phyloP scores from a whole-genome alignment of 2,113 vertebrate genomes.

The Poicephalus meyeri region DNA sequence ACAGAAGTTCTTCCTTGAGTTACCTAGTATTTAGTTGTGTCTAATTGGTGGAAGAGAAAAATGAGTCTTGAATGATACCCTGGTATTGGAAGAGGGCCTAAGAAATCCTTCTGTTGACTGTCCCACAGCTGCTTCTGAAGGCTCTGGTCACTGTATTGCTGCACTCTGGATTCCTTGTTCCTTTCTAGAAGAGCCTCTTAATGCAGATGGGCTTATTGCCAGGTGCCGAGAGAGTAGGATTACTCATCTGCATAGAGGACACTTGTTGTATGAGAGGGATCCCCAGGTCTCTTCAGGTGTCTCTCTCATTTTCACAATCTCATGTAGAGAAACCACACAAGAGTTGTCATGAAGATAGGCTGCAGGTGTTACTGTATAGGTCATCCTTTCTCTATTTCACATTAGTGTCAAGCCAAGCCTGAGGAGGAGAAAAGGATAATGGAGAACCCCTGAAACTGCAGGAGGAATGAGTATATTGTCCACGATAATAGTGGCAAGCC shows the following conservation, averaged over 20 bases:
- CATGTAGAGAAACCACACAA: background rate
- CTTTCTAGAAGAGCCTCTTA: background rate
- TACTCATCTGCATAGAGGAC: background rate
- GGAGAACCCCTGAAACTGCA: background rate
- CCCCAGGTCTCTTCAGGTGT: background rate
- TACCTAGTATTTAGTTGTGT: background rate
- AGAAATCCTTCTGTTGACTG: background rate
- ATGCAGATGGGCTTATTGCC: background rate
- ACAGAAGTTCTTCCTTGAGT: background rate
- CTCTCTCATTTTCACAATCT: background rate
- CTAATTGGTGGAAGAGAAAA: background rate
- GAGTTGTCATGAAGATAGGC: background rate
- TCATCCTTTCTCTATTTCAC: background rate
- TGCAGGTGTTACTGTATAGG: background rate
- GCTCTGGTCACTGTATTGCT: background rate
- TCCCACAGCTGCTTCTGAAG: background rate
- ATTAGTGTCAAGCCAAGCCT: background rate
- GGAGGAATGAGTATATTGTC: background rate
- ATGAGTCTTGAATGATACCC: background rate
- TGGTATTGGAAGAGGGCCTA: background rate
- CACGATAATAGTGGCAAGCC: background rate
- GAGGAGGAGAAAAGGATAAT: background rate
- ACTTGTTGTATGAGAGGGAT: background rate
- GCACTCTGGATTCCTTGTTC: background rate
- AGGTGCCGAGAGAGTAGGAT: background rate